Evolutionary conservation across 2,888 invertebrate genomes (phyloP), one percentile per base, ranked within the genome.

Genomic region (Antitype chi): DNA sequence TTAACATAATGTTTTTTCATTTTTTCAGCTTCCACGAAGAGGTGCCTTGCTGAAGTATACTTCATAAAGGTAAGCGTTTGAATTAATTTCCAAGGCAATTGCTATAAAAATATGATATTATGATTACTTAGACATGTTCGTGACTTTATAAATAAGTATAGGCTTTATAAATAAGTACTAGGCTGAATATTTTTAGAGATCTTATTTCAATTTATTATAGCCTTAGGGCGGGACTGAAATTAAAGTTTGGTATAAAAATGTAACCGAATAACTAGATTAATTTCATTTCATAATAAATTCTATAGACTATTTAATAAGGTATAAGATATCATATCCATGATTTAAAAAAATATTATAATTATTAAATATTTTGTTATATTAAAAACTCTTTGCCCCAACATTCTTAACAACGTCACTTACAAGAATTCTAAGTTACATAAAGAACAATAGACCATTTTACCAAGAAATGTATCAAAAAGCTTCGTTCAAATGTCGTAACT

Each of bases 31-130:
- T 78, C 64, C 43, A 64, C 76, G 78, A 84, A 69, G 70, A 82
- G 75, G 82, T 75, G 76, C 82, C 84, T 74, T 59, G 62, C 73
- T 85, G 73, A 66, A 86, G 80, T 71, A 70, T 72, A 74, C 86
- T 87, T 88, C 69, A 85, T 75, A 80, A 86, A 81, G 85, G 87
- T 87, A 80, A 86, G 85, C 69, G 49, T 78, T 84, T 78, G 78
- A 85, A 64, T 84, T 78, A 73, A 64, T 74, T 79, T 66, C n/a
- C 32, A 28, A 76, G 67, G 55, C 53, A 80, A 73, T 47, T 80
- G 43, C 70, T 70, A 64, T n/a, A 15, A 75, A 81, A 80, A 71
- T 75, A 57, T 69, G 7, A 63, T 67, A 71, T 68, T 49, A 62
- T 67, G 52, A 82, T 70, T 49, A 55, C 47, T 53, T n/a, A 38